Base-by-base conservation (phyloP, 1,140 invertebrate genomes). In the Hyposmocoma kahamanoa region DNA sequence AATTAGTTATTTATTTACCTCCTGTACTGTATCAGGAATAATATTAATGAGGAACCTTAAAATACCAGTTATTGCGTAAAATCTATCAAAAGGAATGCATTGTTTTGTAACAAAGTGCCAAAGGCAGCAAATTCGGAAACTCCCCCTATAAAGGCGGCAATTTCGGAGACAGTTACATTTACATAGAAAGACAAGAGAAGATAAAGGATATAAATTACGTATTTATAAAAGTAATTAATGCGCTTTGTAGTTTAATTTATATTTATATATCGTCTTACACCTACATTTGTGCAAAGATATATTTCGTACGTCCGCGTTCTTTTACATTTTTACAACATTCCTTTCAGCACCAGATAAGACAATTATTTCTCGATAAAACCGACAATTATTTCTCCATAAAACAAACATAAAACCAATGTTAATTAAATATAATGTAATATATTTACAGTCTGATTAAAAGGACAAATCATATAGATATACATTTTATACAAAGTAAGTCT, bases 401-500 rank as follows among this genome's bases (percentile, higher is more conserved):
- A n/a, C n/a, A n/a, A n/a, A n/a, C n/a, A n/a, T n/a, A n/a, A n/a
- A n/a, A n/a, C n/a, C n/a, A n/a, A n/a, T n/a, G 32, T 36, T 36
- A 36, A 36, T 36, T 36, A 36, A 36, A 17, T 15, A 17, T 26
- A 26, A 26, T 11, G 18, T 36, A 10, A n/a, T 36, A 36, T 36
- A 36, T 36, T 36, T 36, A 36, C 32, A 36, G 15, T 17, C 15
- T 36, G 18, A n/a, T 15, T 15, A n/a, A n/a, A n/a, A n/a, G n/a
- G n/a, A 36, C 11, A 36, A 41, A 41, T 41, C 38, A 41, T 20
- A 41, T 34, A 10, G 8, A 22, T 21, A 21, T 28, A 11, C 24
- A 6, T 9, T 41, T 15, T 81, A 87, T 56, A 87, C 86, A 73
- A 87, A 87, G 62, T 87, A 87, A 70, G 86, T 87, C 64, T 86